Conservation (phyloP, 1,140 invertebrate species). For the Centruroides sculpturatus region DNA sequence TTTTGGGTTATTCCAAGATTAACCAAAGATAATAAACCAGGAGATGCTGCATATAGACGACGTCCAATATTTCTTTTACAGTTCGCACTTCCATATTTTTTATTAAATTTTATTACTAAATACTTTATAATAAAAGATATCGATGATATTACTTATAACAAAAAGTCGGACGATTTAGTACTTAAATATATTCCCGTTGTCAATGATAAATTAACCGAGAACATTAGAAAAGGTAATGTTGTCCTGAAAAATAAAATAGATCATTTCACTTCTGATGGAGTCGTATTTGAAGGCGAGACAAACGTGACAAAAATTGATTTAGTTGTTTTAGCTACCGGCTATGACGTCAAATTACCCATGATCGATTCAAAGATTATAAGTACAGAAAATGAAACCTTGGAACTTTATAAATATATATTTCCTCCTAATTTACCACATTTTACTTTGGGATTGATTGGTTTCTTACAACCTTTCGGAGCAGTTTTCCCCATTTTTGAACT, state of each 20-base stretch:
- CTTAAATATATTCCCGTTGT: constrained; percentile 37
- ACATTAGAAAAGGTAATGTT: constrained; percentile 33
- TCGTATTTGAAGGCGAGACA: constrained; percentile 24
- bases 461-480: constrained; percentile 36
- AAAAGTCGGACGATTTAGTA: constrained; percentile 31
- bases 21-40: constrained; percentile 24
- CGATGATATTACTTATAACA: constrained; percentile 32
- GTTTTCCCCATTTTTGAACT: constrained; percentile 38
- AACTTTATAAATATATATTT: constrained; percentile 34
- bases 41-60: constrained; percentile 1
- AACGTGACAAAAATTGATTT: constrained; percentile 21
- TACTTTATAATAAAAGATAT: constrained; percentile 23
- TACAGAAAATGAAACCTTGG: constrained; percentile 22
- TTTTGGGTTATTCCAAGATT: constrained; percentile 31
- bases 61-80: not conserved
- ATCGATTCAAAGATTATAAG: constrained; percentile 20
- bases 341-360: constrained; percentile 30
- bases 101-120: constrained; percentile 2
- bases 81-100: not conserved
- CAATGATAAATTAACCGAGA: constrained; percentile 38
- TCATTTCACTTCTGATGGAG: constrained; percentile 24
- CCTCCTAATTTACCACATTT: constrained; percentile 23
- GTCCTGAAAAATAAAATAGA: constrained; percentile 28
- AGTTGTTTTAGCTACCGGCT: constrained; percentile 31
- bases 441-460: constrained; percentile 35